Percentiles rank a stretch among this genome's conserved stretches.
Conservation (phyloP, 2,797 vertebrate genomes). For the Poeciliopsis presidionis region DNA sequence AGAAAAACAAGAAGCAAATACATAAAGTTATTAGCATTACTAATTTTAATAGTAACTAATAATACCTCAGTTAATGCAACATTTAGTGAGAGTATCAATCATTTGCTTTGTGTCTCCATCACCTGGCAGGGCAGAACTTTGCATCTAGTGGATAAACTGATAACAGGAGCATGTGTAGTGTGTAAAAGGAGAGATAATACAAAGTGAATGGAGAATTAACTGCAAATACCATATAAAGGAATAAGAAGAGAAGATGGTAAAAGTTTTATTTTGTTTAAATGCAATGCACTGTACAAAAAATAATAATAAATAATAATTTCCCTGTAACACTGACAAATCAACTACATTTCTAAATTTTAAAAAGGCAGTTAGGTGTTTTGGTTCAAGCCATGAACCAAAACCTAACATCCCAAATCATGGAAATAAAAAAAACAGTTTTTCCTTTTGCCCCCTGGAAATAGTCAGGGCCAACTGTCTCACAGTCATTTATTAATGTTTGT, state of each 20-base stretch:
- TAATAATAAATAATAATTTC: not conserved
- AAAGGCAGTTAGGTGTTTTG: not conserved
- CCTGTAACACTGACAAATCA: not conserved
- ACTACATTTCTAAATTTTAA: not conserved
- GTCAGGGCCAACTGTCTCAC: slow-evolving; percentile 53
- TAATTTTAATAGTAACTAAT: not conserved
- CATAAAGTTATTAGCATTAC: not conserved
- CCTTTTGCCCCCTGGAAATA: slow-evolving; percentile 47
- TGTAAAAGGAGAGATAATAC: not conserved
- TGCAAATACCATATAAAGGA: not conserved
- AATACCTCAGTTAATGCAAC: not conserved
- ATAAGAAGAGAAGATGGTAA: not conserved
- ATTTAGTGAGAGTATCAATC: not conserved
- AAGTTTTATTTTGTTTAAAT: not conserved
- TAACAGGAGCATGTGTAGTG: not conserved
- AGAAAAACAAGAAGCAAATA: not conserved
- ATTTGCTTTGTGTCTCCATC: not conserved
- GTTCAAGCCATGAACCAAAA: not conserved
- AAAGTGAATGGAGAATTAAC: not conserved
- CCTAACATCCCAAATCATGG: not conserved
- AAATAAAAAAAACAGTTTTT: slow-evolving; percentile 8
- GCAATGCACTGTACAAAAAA: not conserved
- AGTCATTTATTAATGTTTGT: slow-evolving; percentile 67
- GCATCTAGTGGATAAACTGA: not conserved
- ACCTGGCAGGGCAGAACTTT: not conserved